Evolutionary conservation across 1,140 invertebrate genomes (phyloP).

Genomic region (Andricus grossulariae): DNA sequence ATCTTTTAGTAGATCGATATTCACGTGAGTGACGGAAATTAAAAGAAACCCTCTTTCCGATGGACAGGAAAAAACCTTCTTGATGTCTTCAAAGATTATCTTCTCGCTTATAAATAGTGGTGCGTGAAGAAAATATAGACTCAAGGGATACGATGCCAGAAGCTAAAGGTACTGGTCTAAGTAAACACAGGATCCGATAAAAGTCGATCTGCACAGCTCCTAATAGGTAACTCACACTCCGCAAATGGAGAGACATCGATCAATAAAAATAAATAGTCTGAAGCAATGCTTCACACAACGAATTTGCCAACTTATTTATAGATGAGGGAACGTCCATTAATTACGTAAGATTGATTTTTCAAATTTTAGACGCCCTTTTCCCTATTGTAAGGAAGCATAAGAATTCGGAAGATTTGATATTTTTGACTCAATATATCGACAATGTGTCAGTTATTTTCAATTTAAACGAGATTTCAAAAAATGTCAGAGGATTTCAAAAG

Average conservation of each 20-base stretch:
- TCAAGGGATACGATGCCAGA: neutral
- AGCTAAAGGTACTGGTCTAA: constrained; percentile 12
- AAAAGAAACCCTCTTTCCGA: neutral
- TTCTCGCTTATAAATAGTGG: neutral
- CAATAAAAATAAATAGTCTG: constrained; percentile 38
- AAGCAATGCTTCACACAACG: constrained; percentile 23
- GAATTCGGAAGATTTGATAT: too few relatives aligned
- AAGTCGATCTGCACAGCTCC: constrained; percentile 41
- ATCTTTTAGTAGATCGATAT: constrained; percentile 1
- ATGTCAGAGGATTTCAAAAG: too few relatives aligned
- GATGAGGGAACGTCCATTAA: neutral
- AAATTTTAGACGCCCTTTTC: too few relatives aligned
- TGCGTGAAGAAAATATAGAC: neutral
- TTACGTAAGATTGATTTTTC: too few relatives aligned
- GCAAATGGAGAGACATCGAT: constrained; percentile 42
- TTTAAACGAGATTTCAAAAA: too few relatives aligned
- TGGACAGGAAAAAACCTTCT: neutral
- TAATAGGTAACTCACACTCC: constrained; percentile 45
- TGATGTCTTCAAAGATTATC: constrained; percentile 7
- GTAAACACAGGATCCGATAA: constrained; percentile 36
- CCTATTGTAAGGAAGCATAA: too few relatives aligned
- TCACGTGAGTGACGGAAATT: neutral
- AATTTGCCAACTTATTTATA: neutral
- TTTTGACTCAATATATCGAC: too few relatives aligned
- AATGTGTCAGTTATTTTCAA: too few relatives aligned